Evolutionary conservation across 2,113 vertebrate genomes (phyloP).

Genomic region (Amphilophus citrinellus): DNA sequence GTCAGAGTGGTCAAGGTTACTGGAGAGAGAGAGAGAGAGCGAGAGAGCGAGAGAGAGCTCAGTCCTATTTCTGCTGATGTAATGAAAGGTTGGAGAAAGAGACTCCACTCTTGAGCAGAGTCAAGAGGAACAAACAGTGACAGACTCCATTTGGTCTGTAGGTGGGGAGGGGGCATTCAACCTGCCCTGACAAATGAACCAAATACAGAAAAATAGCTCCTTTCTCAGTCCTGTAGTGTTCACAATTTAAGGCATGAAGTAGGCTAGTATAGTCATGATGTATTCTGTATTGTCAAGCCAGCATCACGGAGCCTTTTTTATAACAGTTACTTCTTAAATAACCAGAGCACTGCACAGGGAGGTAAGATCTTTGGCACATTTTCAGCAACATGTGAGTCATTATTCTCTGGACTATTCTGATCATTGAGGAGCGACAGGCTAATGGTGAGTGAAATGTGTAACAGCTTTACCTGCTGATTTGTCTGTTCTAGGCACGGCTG

Average conservation of each 20-base stretch:
- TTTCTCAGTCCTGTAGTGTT: not conserved
- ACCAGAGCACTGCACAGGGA: not conserved
- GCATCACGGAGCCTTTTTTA: not conserved
- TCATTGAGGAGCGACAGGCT: not conserved
- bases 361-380: not conserved
- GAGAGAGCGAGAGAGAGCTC: not conserved
- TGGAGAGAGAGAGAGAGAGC: slow-evolving; percentile 8
- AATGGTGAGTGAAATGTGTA: not conserved
- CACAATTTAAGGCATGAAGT: not conserved
- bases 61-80: slow-evolving; percentile 24
- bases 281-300: not conserved
- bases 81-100: slow-evolving; percentile 34
- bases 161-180: not conserved
- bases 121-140: slow-evolving; percentile 38
- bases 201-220: slow-evolving; percentile 21
- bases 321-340: not conserved
- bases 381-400: not conserved
- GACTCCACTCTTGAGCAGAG: slow-evolving; percentile 21
- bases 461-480: not conserved
- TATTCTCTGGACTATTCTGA: not conserved
- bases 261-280: not conserved
- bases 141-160: slow-evolving; percentile 20
- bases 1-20: slow-evolving; percentile 54
- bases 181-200: slow-evolving; percentile 13
- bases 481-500: not conserved